phyloP scores from a whole-genome alignment of 2,888 invertebrate genomes.

The Brachylomia viminalis region DNA sequence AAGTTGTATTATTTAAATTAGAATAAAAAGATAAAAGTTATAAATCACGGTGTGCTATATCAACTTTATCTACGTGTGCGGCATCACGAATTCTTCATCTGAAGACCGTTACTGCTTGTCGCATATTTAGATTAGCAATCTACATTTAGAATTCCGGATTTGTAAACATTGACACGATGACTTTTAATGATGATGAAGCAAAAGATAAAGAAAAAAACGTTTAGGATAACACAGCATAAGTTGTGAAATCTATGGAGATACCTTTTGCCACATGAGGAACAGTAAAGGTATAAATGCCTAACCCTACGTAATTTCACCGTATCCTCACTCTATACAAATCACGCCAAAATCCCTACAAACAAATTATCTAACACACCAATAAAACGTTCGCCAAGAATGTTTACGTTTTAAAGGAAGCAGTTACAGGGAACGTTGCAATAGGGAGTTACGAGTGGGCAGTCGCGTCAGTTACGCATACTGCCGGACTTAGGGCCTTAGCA shows the following conservation, averaged over 20 bases:
- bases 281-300: background rate
- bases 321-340: constrained; percentile 28
- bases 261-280: background rate
- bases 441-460: constrained; percentile 66
- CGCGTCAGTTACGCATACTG: constrained; percentile 76
- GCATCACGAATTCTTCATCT: constrained; percentile 30
- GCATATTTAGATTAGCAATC: constrained; percentile 29
- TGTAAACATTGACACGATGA: background rate
- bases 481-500: constrained; percentile 50
- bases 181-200: constrained; percentile 2
- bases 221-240: background rate
- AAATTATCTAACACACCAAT: constrained; percentile 48
- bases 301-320: background rate
- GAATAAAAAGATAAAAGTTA: constrained; percentile 30
- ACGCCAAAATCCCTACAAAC: constrained; percentile 38
- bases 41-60: constrained; percentile 43
- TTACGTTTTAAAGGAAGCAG: constrained; percentile 55
- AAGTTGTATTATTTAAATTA: constrained; percentile 46
- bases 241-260: background rate
- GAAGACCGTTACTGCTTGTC: constrained; percentile 44
- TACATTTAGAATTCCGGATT: constrained; percentile 9
- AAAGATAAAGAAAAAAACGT: background rate
- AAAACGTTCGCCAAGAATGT: constrained; percentile 53
- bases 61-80: constrained; percentile 34
- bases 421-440: constrained; percentile 66